A percentile compares a stretch with the other conserved stretches of the same genome.
These are phyloP conservation scores for Morinoia aosen DNA, from an alignment of 2,888 invertebrate species.

Conservation along the genomic window DNA sequence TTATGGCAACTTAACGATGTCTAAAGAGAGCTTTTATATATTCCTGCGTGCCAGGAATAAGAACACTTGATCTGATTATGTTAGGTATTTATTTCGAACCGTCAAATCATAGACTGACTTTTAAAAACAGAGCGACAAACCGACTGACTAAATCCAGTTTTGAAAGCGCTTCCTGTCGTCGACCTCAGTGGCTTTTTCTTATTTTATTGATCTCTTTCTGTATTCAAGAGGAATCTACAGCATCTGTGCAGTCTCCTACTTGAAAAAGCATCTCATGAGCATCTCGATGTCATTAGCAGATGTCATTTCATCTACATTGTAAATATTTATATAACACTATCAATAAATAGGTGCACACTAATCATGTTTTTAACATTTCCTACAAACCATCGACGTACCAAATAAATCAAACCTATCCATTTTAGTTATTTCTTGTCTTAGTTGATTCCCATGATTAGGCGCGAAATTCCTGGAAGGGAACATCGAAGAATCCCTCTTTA, in stretches of 20 bases:
- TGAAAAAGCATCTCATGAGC: neutral
- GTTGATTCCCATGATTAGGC: neutral
- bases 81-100: neutral
- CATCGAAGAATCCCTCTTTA: neutral
- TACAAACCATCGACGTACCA: neutral
- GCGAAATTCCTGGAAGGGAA: neutral
- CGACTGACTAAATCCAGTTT: neutral
- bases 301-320: neutral
- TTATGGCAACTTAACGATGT: slow-evolving; percentile 41
- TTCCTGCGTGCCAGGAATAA: neutral
- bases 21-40: slow-evolving; percentile 31
- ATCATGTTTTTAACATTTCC: neutral
- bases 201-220: neutral
- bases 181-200: neutral
- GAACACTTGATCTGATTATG: slow-evolving; percentile 1
- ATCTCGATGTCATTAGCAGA: neutral
- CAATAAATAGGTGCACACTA: neutral
- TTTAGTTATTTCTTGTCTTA: neutral
- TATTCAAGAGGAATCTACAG: neutral
- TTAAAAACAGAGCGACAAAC: neutral
- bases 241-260: neutral
- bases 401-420: neutral
- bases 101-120: neutral
- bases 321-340: neutral
- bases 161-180: neutral